phyloP scores from a whole-genome alignment of 2,113 vertebrate genomes.

The Corythornis cristatus region DNA sequence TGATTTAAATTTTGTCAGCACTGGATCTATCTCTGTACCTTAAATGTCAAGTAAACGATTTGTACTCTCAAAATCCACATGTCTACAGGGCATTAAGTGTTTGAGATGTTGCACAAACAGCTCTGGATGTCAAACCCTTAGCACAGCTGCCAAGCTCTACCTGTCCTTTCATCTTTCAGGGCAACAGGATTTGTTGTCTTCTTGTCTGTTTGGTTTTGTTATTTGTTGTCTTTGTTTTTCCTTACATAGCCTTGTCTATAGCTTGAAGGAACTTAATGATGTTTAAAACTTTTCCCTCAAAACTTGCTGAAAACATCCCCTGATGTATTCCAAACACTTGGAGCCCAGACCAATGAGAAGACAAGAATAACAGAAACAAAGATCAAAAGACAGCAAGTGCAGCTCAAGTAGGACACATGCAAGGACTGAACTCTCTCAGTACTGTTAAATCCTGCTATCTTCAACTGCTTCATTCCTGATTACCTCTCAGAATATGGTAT shows the following conservation, averaged over 20 bases:
- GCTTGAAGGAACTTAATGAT: background rate
- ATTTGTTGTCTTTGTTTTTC: no score
- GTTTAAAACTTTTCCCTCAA: background rate
- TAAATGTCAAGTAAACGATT: background rate
- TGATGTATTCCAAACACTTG: background rate
- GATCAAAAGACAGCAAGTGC: background rate
- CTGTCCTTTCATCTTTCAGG: background rate
- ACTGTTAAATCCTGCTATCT: background rate
- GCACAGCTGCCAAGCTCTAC: background rate
- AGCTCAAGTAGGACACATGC: background rate
- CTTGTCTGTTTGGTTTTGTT: no score
- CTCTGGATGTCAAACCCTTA: background rate
- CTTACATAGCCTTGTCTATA: background rate
- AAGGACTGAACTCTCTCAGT: background rate
- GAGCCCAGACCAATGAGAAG: background rate
- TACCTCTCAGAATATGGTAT: background rate
- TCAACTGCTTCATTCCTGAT: background rate
- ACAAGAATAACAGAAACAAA: background rate
- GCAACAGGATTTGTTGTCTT: background rate
- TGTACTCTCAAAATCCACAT: background rate
- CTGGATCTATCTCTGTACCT: background rate
- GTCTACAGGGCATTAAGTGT: background rate
- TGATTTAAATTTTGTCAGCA: background rate
- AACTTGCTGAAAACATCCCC: background rate
- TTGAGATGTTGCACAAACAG: background rate